phyloP scores from a whole-genome alignment of 2,797 vertebrate species.

The Oceanodroma leucorhoa region DNA sequence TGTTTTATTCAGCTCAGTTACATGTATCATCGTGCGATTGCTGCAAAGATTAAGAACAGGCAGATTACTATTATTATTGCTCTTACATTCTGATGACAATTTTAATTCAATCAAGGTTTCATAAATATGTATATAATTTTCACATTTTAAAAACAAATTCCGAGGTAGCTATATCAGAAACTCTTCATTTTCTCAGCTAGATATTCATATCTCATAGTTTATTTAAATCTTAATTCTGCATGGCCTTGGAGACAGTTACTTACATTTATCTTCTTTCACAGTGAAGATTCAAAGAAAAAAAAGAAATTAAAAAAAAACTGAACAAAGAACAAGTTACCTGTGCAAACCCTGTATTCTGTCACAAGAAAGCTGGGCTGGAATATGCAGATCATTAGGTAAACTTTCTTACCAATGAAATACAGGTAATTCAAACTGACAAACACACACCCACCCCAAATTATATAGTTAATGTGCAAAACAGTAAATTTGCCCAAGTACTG shows the following conservation, averaged over 20 bases:
- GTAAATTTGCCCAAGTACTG: background rate
- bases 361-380: background rate
- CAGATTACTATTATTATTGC: background rate
- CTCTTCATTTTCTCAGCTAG: background rate
- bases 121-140: background rate
- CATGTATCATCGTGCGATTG: fast-evolving
- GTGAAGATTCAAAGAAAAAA: background rate
- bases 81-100: background rate
- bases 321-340: background rate
- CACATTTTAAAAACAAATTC: background rate
- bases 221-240: background rate
- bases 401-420: background rate
- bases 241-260: background rate
- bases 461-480: background rate
- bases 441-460: background rate
- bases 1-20: background rate
- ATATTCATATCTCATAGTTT: background rate
- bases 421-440: background rate
- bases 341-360: background rate
- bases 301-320: fast-evolving
- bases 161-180: background rate
- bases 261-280: background rate
- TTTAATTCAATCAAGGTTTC: background rate
- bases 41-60: background rate
- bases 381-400: background rate